A percentile compares a stretch with the other conserved stretches of the same genome.
These are phyloP conservation scores for Mesocricetus auratus DNA, from an alignment of 2,113 vertebrate genomes.

Conservation along the genomic window DNA sequence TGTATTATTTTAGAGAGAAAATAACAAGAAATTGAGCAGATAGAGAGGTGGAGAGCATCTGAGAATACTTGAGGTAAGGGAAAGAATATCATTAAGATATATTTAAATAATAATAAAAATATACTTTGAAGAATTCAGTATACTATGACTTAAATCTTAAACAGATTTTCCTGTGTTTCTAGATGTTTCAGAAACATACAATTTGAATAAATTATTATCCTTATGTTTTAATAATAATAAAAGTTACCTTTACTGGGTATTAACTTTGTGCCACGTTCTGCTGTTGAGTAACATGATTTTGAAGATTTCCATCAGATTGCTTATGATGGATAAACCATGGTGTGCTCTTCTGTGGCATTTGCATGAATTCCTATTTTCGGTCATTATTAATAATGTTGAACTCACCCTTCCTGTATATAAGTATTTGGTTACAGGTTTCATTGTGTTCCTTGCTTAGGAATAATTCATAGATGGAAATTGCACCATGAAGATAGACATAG, in stretches of 20 bases:
- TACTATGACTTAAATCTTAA: neutral
- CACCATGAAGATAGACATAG: neutral
- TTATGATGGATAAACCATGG: neutral
- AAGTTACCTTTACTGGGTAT: neutral
- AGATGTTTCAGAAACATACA: neutral
- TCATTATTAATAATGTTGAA: neutral
- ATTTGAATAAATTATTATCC: neutral
- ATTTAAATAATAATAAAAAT: neutral
- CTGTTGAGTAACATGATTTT: neutral
- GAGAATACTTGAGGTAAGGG: neutral
- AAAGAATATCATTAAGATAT: neutral
- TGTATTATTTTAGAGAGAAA: neutral
- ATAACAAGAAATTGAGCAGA: neutral
- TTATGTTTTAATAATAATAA: neutral
- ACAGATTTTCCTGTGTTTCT: neutral
- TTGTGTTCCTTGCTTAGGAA: neutral
- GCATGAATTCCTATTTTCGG: neutral
- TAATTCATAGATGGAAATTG: neutral
- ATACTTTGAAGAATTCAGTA: neutral
- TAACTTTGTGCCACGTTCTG: neutral
- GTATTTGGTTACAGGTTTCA: neutral
- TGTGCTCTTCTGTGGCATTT: neutral
- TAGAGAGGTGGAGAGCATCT: neutral
- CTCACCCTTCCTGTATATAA: neutral
- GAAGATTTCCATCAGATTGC: neutral